phyloP scores from a whole-genome alignment of 2,888 invertebrate species.

The Cephus nigrinus region DNA sequence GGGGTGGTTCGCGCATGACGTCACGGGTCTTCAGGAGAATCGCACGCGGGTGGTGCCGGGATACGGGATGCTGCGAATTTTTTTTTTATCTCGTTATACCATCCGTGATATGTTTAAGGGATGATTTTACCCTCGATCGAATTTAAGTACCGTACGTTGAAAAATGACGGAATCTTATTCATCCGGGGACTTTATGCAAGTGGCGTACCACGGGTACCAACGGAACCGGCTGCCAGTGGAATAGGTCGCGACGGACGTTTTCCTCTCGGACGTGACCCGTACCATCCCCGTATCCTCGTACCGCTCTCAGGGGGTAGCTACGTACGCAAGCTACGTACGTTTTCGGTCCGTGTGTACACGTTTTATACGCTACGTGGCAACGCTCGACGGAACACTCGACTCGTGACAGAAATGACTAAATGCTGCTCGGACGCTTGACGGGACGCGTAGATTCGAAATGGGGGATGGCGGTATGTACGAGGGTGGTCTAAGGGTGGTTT shows the following conservation, averaged over 20 bases:
- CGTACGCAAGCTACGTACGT: conserved; percentile 3
- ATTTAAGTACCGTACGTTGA: no score
- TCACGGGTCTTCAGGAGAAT: no score
- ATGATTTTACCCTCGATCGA: neutral
- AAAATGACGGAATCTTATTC: neutral
- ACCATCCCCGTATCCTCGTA: neutral
- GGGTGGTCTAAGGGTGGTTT: conserved; percentile 27
- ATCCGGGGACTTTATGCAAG: neutral
- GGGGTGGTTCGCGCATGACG: no score
- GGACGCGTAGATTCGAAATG: neutral
- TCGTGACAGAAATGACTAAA: conserved; percentile 67
- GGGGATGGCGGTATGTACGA: conserved; percentile 13
- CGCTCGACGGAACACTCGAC: conserved; percentile 51
- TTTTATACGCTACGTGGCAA: conserved; percentile 44
- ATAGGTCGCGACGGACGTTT: neutral
- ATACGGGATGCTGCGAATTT: no score
- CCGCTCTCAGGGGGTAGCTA: neutral
- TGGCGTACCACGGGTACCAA: neutral
- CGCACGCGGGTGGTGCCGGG: no score
- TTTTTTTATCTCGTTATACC: neutral
- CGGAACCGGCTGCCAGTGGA: neutral
- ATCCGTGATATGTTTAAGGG: neutral
- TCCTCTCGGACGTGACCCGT: neutral
- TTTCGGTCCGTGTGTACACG: conserved; percentile 16
- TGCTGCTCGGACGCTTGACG: conserved; percentile 38